Base-by-base conservation (phyloP, 30 jellyfish, hydroid and myxozoan species). In the Aurelia sp. region DNA sequence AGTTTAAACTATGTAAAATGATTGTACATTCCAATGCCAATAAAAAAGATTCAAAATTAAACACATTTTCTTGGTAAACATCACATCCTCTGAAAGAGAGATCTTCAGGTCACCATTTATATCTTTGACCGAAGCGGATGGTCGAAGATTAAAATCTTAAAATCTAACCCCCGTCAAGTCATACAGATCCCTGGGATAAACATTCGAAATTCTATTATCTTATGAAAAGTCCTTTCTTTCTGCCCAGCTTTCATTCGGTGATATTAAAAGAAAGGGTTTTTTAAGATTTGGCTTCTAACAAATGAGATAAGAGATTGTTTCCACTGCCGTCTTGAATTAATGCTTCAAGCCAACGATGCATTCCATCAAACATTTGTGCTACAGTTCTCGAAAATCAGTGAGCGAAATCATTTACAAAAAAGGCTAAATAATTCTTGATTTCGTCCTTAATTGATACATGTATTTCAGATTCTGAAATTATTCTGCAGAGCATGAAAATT, bases 81-180 rank as follows among this genome's bases (percentile, higher is more conserved):
- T 6, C 55, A 44, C 9, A 16, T 44, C 10, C 10, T 44, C 55
- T 44, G 10, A 44, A 44, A 44, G 55, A 44, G 15, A 44, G 55
- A 44, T 44, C 15, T 3, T 44, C 55, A 13, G 55, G 55, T 44
- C 55, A 44, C 15, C 55, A 44, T 44, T 6, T 44, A 7, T 44
- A 44, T 44, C 55, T 44, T 44, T 7, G 55, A 44, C 55, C 55
- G 16, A 9, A 6, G 55, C 55, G 55, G 55, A 44, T 44, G 16
- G 1, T 44, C 55, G 15, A 44, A 23, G 85, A 51, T 74, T 59
- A 47, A 17, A 12, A 16, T 50, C 41, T 74, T 48, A 52, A 57
- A 13, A 50, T 31, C 58, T 2, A 70, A 76, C 86, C 86, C 86
- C 86, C 86, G 86, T 76, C 86, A 76, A 21, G 17, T 19, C 79